A percentile compares a stretch with the other conserved stretches of the same genome.
Evolutionary conservation across 2,113 vertebrate genomes (phyloP).

Genomic region (Melanerpes aurifrons): DNA sequence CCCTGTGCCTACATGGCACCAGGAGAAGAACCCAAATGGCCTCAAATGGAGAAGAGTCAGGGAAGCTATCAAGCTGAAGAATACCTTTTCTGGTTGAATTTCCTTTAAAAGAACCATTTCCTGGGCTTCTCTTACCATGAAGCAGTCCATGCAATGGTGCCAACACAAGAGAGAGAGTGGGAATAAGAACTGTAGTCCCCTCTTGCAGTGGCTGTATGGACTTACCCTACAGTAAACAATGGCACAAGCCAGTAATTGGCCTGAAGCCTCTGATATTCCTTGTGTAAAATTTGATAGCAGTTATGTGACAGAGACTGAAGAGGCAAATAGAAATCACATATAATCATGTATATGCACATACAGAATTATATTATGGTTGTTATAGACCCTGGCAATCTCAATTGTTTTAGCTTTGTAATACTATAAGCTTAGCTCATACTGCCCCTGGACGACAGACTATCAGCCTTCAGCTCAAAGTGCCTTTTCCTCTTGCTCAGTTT

Average conservation of each 20-base stretch:
- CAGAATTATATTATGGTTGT: background rate
- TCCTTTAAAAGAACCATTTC: background rate
- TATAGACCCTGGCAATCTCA: background rate
- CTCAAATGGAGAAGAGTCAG: rapidly evolving
- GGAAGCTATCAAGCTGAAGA: background rate
- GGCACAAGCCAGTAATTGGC: background rate
- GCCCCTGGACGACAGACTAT: background rate
- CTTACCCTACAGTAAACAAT: background rate
- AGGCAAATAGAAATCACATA: background rate
- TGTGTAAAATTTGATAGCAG: background rate
- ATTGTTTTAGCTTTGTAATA: background rate
- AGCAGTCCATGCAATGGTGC: rapidly evolving
- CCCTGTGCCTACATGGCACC: background rate
- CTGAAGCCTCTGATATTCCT: background rate
- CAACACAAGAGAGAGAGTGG: background rate
- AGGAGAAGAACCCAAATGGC: background rate
- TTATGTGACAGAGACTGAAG: background rate
- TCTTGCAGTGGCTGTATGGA: background rate
- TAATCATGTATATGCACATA: background rate
- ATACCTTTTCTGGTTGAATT: background rate
- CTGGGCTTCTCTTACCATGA: background rate
- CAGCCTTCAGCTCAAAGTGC: background rate
- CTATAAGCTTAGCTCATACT: background rate
- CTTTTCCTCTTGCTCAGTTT: background rate
- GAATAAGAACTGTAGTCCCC: background rate